A percentile compares a stretch with the other conserved stretches of the same genome.
These are phyloP conservation scores for Dione vanillae DNA, from an alignment of 2,888 invertebrate genomes.

Conservation along the genomic window DNA sequence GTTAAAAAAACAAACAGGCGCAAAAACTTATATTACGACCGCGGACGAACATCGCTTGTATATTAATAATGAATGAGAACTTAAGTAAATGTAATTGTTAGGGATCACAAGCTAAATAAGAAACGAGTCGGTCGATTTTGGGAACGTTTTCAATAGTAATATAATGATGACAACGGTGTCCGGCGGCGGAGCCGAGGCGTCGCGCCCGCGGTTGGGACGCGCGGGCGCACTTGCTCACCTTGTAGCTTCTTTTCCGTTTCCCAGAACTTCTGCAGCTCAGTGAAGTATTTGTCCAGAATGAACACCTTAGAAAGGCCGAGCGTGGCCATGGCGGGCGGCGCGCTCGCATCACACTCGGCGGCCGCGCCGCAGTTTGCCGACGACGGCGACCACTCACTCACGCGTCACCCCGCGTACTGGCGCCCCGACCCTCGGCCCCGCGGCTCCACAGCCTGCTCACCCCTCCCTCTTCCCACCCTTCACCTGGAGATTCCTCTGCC, in stretches of 20 bases:
- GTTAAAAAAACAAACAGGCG: conserved; percentile 35
- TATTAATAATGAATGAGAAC: conserved; percentile 30
- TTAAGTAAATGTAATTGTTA: conserved; percentile 10
- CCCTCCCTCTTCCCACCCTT: conserved; percentile 42
- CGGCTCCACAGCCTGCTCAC: conserved; percentile 30
- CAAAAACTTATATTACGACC: conserved; percentile 30
- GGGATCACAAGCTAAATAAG: background rate
- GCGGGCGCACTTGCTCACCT: conserved; percentile 86
- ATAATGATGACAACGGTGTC: conserved; percentile 42
- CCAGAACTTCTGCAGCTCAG: conserved; percentile 98
- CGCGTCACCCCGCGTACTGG: conserved; percentile 56
- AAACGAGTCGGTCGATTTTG: conserved; percentile 35
- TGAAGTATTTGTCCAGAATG: conserved; percentile 98
- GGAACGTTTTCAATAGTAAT: conserved; percentile 59
- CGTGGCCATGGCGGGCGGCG: conserved; percentile 92
- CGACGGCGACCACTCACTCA: conserved; percentile 65
- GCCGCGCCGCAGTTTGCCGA: conserved; percentile 62
- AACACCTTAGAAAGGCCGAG: conserved; percentile 98
- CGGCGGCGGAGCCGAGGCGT: conserved; percentile 34
- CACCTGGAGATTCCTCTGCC: conserved; percentile 41
- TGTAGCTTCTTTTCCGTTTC: conserved; percentile 97
- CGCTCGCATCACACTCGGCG: conserved; percentile 76
- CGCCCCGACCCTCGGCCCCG: conserved; percentile 42
- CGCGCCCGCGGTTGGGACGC: conserved; percentile 22
- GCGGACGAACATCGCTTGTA: conserved; percentile 19